Base-by-base conservation (phyloP, 1,140 invertebrate genomes). In the Patella vulgata region DNA sequence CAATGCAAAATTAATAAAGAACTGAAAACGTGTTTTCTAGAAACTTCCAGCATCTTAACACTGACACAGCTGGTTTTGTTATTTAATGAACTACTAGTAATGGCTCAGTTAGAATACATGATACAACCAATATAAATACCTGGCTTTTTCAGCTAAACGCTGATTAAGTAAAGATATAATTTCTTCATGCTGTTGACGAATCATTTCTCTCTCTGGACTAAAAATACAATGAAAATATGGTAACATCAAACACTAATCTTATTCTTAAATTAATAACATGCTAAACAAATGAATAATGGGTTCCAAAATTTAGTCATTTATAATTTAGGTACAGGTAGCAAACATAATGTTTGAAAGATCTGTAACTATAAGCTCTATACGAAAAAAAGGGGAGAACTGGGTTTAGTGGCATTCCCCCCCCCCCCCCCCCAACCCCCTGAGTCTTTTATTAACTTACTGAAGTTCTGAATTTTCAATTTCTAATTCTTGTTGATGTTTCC, bases 131-230 rank as follows among this genome's bases (percentile, higher is more conserved):
- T 8, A 27, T 21, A 51, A 60, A 62, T 66, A 82, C 79, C 66
- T 73, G 17, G 81, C 81, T 64, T 83, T 83, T 51, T 82, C 81
- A 46, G 80, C 79, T 79, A 83, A 79, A 44, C 75, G 62, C 46
- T 81, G 75, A 66, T 83, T 83, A 3, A 83, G 68, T 54, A 77
- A 72, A 17, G 77, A 72, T n/a, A 83, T 81, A 44, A 81, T 78
- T 51, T 81, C 77, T 52, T 83, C 81, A 71, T 83, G 80, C 53
- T 78, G 68, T 39, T 79, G 68, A 42, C 73, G 60, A 31, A 82
- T 58, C 12, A 72, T 63, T 50, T 81, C 79, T 69, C 78, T 68
- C 61, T 80, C 73, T 27, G 81, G 81, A 21, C 81, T 83, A 70
- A 70, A 51, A 52, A 55, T 21, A 28, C 56, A 51, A 43, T 33